These are phyloP conservation scores for Perithous albicinctus DNA, from an alignment of 2,888 invertebrate species.

Conservation along the genomic window DNA sequence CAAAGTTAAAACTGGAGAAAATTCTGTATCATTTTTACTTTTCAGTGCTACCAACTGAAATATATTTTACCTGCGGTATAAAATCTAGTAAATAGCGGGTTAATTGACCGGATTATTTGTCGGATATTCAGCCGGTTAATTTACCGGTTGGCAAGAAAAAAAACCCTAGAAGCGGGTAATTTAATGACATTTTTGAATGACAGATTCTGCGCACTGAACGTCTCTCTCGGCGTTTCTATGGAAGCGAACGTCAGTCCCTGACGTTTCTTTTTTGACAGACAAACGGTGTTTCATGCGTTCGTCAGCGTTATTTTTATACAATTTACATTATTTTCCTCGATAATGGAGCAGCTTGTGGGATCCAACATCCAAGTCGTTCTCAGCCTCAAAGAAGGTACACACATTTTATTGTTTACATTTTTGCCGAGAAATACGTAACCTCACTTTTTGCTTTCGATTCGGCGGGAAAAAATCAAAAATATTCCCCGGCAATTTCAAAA, in stretches of 20 bases:
- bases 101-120: too few relatives aligned
- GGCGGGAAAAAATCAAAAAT: constrained; percentile 63
- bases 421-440: constrained; percentile 62
- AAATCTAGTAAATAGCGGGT: too few relatives aligned
- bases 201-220: too few relatives aligned
- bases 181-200: constrained; percentile 30
- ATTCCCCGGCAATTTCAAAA: not conserved
- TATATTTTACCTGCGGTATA: too few relatives aligned
- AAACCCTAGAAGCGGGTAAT: too few relatives aligned
- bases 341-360: constrained; percentile 89
- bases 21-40: too few relatives aligned
- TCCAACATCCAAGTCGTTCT: constrained; percentile 89
- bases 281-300: constrained; percentile 60
- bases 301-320: constrained; percentile 60
- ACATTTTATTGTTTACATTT: constrained; percentile 27
- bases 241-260: constrained; percentile 67
- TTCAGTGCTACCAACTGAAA: too few relatives aligned
- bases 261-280: constrained; percentile 62
- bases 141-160: too few relatives aligned
- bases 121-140: too few relatives aligned
- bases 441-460: constrained; percentile 25
- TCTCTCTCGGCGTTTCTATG: constrained; percentile 71
- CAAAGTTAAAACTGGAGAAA: too few relatives aligned
- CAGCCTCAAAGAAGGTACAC: constrained; percentile 88
- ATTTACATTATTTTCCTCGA: not conserved